Evolutionary conservation across 1,140 invertebrate genomes (phyloP).

Genomic region (Lepidurus couesii): DNA sequence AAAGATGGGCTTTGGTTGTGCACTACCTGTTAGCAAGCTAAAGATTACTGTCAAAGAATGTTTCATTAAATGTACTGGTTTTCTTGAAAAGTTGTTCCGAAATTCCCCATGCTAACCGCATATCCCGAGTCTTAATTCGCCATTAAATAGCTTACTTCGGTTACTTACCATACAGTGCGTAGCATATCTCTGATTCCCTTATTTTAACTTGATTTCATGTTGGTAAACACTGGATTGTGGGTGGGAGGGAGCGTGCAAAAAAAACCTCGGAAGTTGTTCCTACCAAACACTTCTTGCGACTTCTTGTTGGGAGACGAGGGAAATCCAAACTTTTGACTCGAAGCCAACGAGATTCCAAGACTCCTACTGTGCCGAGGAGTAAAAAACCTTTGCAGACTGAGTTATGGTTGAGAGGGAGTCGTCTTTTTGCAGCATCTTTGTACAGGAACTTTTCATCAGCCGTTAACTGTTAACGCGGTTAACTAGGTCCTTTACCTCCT

Average conservation of each 20-base stretch:
- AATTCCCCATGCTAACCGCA: no score
- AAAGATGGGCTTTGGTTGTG: no score
- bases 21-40: no score
- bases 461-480: constrained; percentile 21
- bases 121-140: no score
- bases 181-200: no score
- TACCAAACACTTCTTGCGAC: background rate
- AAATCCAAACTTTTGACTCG: background rate
- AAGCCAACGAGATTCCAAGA: constrained; percentile 13
- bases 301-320: background rate
- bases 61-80: no score
- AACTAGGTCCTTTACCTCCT: background rate
- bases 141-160: no score
- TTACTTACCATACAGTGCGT: no score
- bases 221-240: background rate
- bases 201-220: no score
- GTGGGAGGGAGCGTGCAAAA: background rate
- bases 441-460: constrained; percentile 9
- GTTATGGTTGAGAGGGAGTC: background rate
- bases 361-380: background rate
- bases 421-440: constrained; percentile 11
- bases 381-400: constrained; percentile 6
- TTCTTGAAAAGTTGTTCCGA: no score
- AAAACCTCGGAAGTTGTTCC: background rate
- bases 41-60: no score